Evolutionary conservation across 2,888 invertebrate genomes (phyloP).

Genomic region (Nymphalis polychloros): DNA sequence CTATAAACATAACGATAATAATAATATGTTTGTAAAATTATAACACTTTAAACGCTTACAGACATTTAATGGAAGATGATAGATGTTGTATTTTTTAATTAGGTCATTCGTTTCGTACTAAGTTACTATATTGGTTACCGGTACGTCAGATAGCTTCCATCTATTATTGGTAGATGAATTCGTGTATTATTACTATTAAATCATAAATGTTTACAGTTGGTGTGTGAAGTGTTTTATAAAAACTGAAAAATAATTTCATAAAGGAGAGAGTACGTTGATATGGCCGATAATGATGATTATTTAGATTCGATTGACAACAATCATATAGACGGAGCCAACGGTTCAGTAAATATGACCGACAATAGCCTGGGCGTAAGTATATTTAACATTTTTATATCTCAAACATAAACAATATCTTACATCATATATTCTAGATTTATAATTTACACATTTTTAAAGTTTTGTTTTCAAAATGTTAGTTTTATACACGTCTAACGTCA

Average conservation of each 20-base stretch:
- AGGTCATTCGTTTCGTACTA: slow-evolving; percentile 55
- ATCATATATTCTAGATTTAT: background rate
- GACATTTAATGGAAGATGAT: slow-evolving; percentile 45
- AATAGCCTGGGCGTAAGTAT: slow-evolving; percentile 73
- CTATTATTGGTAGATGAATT: slow-evolving; percentile 47
- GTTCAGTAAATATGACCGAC: slow-evolving; percentile 79
- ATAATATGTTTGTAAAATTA: slow-evolving; percentile 51
- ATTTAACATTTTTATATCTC: slow-evolving; percentile 7
- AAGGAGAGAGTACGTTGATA: slow-evolving; percentile 55
- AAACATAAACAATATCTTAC: background rate
- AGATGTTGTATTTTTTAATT: slow-evolving; percentile 64
- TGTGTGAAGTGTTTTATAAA: slow-evolving; percentile 50
- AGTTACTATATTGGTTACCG: slow-evolving; percentile 72
- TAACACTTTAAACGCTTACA: slow-evolving; percentile 46
- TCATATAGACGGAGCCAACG: slow-evolving; percentile 84
- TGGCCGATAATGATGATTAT: slow-evolving; percentile 80
- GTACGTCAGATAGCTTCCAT: slow-evolving; percentile 66
- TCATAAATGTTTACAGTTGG: slow-evolving; percentile 50
- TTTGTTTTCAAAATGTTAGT: background rate
- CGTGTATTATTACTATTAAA: slow-evolving; percentile 27
- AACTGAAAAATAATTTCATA: slow-evolving; percentile 30
- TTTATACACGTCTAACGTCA: background rate
- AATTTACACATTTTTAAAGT: background rate
- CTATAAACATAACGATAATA: slow-evolving; percentile 63
- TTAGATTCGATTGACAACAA: slow-evolving; percentile 78